Evolutionary conservation across 2,113 vertebrate species (phyloP).

Genomic region (Antidorcas marsupialis): DNA sequence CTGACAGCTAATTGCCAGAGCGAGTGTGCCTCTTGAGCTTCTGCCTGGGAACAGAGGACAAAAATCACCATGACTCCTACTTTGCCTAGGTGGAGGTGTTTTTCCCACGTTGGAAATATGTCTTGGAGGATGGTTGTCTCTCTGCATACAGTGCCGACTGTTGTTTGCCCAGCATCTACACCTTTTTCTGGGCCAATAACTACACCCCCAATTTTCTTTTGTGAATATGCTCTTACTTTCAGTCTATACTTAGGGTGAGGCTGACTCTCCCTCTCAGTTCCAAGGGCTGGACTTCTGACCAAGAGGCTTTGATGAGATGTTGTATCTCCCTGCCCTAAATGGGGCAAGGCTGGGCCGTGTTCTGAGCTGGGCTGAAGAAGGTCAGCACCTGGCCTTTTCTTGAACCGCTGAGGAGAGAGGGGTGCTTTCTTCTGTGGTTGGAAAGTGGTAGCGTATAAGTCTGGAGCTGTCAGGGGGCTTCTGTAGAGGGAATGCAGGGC

Average conservation of each 20-base stretch:
- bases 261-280: background rate
- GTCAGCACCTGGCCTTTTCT: background rate
- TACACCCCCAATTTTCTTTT: background rate
- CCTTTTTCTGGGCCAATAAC: background rate
- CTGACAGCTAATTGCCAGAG: conserved; percentile 66
- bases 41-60: conserved; percentile 38
- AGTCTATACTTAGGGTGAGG: background rate
- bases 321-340: background rate
- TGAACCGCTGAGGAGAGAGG: background rate
- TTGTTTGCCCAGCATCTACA: background rate
- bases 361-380: background rate
- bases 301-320: background rate
- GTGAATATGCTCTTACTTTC: background rate
- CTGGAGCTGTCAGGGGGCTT: background rate
- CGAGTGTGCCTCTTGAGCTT: conserved; percentile 47
- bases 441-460: background rate
- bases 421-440: background rate
- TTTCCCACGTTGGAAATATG: background rate
- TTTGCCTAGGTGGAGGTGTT: background rate
- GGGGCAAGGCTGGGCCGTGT: background rate
- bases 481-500: background rate
- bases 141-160: background rate
- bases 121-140: background rate
- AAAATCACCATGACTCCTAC: background rate
- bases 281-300: background rate